Base-by-base conservation (phyloP, 2,888 invertebrate species). In the Ariolimax columbianus region DNA sequence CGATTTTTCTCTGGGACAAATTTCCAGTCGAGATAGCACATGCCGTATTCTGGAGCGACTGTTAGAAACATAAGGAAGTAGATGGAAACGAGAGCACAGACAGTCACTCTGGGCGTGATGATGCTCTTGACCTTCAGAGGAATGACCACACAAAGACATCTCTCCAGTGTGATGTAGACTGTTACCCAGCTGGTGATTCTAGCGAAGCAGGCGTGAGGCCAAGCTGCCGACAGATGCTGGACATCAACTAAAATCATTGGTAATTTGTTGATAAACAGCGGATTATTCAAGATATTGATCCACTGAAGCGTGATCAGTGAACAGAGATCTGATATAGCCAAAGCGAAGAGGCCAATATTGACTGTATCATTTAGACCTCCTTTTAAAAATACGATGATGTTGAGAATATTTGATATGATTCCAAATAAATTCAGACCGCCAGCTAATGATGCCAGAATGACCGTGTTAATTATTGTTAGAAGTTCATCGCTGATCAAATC, bases 131-230 rank as follows among this genome's bases (percentile, higher is more conserved):
- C 38, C 30, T 68, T 83, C 63, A 83, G 36, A 7, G 83, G 83
- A 1, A 66, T 7, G 0, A 66, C n/a, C 55, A 83, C 73, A 51
- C 77, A 83, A 14, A 83, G 36, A 68, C 83, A 83, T 38, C 83
- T 63, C 77, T 83, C 83, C 6, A 73, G 33, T 7, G 68, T 77
- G 68, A 83, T 77, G 55, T 59, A 83, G 2, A 36, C 83, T 0
- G 83, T 83, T n/a, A 83, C 68, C 77, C 77, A 77, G 26, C 77
- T 68, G 63, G 77, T 51, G 47, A 83, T 68, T 30, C 72, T 73
- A 26, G 73, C 66, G 26, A 77, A 77, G 19, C 47, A 66, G 7
- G n/a, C 51, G 38, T 77, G 66, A 36, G 83, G 83, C 77, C 77
- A 83, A 17, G 63, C 83, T 0, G 47, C 83, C 2, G 83, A 68